These are phyloP conservation scores for Drosophila meridionalis DNA, from an alignment of 2,888 invertebrate genomes.

Conservation along the genomic window DNA sequence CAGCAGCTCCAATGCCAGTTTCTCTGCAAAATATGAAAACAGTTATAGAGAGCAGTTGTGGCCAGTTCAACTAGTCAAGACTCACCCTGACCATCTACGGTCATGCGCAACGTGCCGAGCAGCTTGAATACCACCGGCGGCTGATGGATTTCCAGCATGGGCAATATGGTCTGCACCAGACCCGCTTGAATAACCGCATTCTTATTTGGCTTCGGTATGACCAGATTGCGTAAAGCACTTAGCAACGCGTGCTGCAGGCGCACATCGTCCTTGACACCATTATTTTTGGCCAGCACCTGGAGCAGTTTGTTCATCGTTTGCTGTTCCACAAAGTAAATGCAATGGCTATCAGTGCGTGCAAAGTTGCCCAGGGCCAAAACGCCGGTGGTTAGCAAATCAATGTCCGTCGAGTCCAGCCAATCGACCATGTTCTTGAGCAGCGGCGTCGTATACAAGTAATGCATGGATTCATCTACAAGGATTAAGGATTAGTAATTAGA, in stretches of 20 bases:
- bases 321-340: slow-evolving; percentile 92
- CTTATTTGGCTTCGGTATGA: slow-evolving; percentile 91
- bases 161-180: slow-evolving; percentile 90
- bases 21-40: slow-evolving; percentile 85
- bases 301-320: slow-evolving; percentile 91
- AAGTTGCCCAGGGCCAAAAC: slow-evolving; percentile 95
- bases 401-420: slow-evolving; percentile 91
- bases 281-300: slow-evolving; percentile 86
- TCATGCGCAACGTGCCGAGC: slow-evolving; percentile 93
- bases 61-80: neutral
- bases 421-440: slow-evolving; percentile 89
- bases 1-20: slow-evolving; percentile 89
- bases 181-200: slow-evolving; percentile 89
- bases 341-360: slow-evolving; percentile 93
- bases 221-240: slow-evolving; percentile 92
- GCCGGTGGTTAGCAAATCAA: slow-evolving; percentile 92
- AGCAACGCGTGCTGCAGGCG: slow-evolving; percentile 85
- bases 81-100: slow-evolving; percentile 93
- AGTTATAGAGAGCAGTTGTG: neutral
- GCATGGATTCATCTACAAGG: slow-evolving; percentile 93
- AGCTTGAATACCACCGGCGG: slow-evolving; percentile 94
- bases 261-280: slow-evolving; percentile 87
- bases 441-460: slow-evolving; percentile 90
- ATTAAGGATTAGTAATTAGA: neutral
- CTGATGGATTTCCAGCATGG: slow-evolving; percentile 89